Base-by-base conservation (phyloP, 2,888 invertebrate species). In the Unio pictorum region DNA sequence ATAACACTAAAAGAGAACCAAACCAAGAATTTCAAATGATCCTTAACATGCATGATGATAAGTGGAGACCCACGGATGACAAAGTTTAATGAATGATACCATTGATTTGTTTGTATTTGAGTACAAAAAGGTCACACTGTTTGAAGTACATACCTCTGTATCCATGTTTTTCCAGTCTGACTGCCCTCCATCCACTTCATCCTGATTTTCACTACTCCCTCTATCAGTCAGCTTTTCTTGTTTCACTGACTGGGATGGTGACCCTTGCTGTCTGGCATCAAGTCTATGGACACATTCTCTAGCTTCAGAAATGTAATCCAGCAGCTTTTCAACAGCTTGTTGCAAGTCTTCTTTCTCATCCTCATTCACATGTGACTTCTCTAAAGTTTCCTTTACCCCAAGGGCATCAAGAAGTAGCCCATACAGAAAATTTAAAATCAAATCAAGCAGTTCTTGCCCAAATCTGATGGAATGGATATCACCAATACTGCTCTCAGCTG, bases 391-490 rank as follows among this genome's bases (percentile, higher is more conserved):
- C n/a, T 71, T 67, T 0, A 81, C 71, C 34, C 72, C 66, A 17
- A 83, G 69, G 45, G 81, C 82, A 74, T 85, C 83, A 15, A 80
- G 74, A 45, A 86, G 67, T 55, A 85, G 68, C 8, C 73, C 77
- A 74, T 87, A 84, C 30, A 87, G 71, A 66, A 83, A 84, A 59
- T 86, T 81, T 66, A 87, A 68, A 15, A 80, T 82, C 54, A 84
- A 71, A 34, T 82, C 79, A 59, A 87, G 70, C 4, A 88, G 74
- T 68, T 86, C 83, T 55, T 84, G 79, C 3, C 81, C 83, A 76
- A 87, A 88, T 60, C 80, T 76, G 63, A 74, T 67, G 5, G 84
- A 81, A 67, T 82, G 82, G 17, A 74, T 78, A 55, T 86, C 84
- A 30, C 73, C 63, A 55, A 83, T 67, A 34, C 80, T 79, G 28